Conservation (phyloP, 2,888 invertebrate species). For the Xylota segnis region DNA sequence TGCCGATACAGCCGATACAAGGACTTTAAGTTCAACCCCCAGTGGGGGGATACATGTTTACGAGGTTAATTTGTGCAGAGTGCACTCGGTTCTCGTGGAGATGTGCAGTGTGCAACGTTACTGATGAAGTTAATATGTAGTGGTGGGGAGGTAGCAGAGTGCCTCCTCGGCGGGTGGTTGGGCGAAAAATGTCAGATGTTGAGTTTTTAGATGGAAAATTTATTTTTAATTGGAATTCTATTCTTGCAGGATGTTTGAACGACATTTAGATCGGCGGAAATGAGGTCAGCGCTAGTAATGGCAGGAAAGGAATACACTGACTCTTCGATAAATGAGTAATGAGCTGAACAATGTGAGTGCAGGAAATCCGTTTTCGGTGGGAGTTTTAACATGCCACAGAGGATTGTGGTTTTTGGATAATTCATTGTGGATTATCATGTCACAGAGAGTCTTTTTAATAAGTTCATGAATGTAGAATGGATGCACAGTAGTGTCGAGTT, state of each 20-base stretch:
- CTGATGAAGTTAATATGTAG: conserved; percentile 39
- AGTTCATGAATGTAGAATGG: neutral
- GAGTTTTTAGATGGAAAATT: conserved; percentile 66
- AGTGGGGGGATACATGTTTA: conserved; percentile 62
- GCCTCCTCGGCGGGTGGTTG: conserved; percentile 7
- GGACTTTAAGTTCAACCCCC: conserved; percentile 43
- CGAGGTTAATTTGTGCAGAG: conserved; percentile 72
- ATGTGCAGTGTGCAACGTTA: conserved; percentile 65
- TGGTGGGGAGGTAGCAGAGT: neutral
- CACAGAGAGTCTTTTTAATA: conserved; percentile 8
- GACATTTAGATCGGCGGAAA: conserved; percentile 71
- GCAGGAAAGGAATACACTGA: conserved; percentile 6
- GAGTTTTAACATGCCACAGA: no score
- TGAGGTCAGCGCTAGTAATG: conserved; percentile 72
- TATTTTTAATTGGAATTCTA: conserved; percentile 74
- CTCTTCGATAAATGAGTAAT: conserved; percentile 64
- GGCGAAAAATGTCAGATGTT: conserved; percentile 63
- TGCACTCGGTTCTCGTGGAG: conserved; percentile 46
- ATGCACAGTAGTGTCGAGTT: neutral
- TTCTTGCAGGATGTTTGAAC: conserved; percentile 69
- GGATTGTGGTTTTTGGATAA: conserved; percentile 8
- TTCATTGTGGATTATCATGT: neutral
- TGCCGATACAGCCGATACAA: conserved; percentile 46
- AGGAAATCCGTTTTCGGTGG: conserved; percentile 59
- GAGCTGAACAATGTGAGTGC: conserved; percentile 24